These are phyloP conservation scores for Meloidogyne hapla DNA, from an alignment of 1,140 invertebrate genomes.

Conservation along the genomic window DNA sequence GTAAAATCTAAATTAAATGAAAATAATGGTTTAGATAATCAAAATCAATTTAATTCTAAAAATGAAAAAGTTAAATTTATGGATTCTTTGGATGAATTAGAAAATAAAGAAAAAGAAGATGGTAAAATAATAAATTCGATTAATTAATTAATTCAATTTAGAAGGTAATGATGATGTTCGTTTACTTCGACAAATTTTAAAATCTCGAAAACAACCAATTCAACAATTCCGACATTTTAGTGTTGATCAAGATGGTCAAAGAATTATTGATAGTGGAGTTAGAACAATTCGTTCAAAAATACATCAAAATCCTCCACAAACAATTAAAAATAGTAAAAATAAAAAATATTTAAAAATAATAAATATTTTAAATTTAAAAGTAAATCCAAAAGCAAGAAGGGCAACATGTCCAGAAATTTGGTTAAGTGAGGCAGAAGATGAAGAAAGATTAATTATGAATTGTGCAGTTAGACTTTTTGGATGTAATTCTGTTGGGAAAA, in stretches of 20 bases:
- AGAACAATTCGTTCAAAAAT: slow-evolving; percentile 9
- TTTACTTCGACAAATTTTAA: neutral
- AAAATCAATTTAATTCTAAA: too few species aligned
- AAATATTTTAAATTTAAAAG: too few species aligned
- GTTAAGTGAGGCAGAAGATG: slow-evolving; percentile 44
- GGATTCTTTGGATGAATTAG: too few species aligned
- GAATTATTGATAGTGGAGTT: slow-evolving; percentile 41
- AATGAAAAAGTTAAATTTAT: too few species aligned
- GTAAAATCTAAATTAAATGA: too few species aligned
- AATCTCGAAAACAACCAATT: too few species aligned
- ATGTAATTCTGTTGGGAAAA: slow-evolving; percentile 46
- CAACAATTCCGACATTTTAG: slow-evolving; percentile 43
- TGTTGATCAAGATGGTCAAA: slow-evolving; percentile 36
- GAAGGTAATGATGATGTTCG: neutral
- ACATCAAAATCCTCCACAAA: neutral
- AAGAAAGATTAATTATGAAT: slow-evolving; percentile 19
- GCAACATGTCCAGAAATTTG: slow-evolving; percentile 55
- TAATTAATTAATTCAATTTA: neutral
- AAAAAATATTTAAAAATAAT: too few species aligned
- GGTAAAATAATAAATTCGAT: neutral
- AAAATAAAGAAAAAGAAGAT: neutral
- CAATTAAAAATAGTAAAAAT: too few species aligned
- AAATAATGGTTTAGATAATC: too few species aligned
- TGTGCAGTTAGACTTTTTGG: slow-evolving; percentile 44
- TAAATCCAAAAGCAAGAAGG: too few species aligned